Evolutionary conservation across 1,140 invertebrate species (phyloP).

Genomic region (Ips typographus): DNA sequence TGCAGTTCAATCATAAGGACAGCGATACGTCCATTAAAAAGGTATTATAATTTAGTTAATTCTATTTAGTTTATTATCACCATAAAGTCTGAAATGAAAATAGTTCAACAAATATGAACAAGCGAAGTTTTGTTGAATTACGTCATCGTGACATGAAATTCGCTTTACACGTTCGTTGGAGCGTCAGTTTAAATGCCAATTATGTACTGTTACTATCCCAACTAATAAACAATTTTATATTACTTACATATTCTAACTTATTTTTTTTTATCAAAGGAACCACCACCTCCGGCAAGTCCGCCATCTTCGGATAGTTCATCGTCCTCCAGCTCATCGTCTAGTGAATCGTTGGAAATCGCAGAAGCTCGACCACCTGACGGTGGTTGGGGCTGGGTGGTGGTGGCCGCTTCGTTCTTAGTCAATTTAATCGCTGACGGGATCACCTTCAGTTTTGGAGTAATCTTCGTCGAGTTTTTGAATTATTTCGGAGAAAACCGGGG

Average conservation of each 20-base stretch:
- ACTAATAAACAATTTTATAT: too few relatives aligned
- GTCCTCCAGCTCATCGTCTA: slow-evolving; percentile 52
- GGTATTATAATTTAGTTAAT: slow-evolving; percentile 23
- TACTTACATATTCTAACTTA: too few relatives aligned
- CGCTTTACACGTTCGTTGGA: too few relatives aligned
- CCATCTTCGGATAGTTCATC: slow-evolving; percentile 51
- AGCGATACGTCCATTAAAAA: slow-evolving; percentile 50
- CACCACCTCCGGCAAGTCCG: slow-evolving; percentile 46
- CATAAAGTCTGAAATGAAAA: too few relatives aligned
- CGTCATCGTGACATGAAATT: too few relatives aligned
- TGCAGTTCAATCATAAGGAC: slow-evolving; percentile 59
- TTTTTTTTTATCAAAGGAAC: neutral
- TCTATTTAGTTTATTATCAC: too few relatives aligned
- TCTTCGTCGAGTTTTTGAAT: slow-evolving; percentile 76
- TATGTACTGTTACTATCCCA: too few relatives aligned
- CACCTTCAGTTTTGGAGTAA: slow-evolving; percentile 84
- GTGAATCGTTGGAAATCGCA: slow-evolving; percentile 62
- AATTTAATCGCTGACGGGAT: slow-evolving; percentile 90
- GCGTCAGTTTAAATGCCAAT: too few relatives aligned
- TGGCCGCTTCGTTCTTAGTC: slow-evolving; percentile 84
- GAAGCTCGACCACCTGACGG: slow-evolving; percentile 72
- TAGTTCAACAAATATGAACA: too few relatives aligned
- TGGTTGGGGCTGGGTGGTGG: slow-evolving; percentile 79
- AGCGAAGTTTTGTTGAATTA: too few relatives aligned
- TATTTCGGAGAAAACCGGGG: slow-evolving; percentile 79